Evolutionary conservation across 2,797 vertebrate species (phyloP), one percentile per base, ranked within the genome.

Genomic region (Crocidura indochinensis): DNA sequence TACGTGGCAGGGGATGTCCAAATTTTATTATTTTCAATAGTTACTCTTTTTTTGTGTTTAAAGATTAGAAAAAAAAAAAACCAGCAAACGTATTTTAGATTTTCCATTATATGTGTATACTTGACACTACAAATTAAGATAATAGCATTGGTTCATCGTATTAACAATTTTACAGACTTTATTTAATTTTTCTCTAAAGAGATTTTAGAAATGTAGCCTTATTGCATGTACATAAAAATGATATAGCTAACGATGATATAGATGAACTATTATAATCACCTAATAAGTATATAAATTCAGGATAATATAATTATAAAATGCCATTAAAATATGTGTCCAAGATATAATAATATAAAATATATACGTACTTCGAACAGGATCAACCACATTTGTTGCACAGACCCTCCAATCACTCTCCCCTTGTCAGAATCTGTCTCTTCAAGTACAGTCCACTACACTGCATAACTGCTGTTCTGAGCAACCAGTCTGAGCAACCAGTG

Each of bases 331-430:
- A 82, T 26, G 51, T 27, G 2, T 49, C 65, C 7, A 38, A 6
- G 6, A 2, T 31, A 31, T 11, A 67, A 29, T 8, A 88, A 14
- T 68, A 49, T 26, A 74, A 31, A 22, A 38, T n/a, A 20, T 19
- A 49, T 12, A 24, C 3, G 0, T 3, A 2, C 27, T 29, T 67
- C 46, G 51, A 44, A 56, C 47, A 64, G 0, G 0, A 10, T 76
- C 2, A 1, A 12, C 8, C 47, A 38, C 1, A 38, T 56, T 11
- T 68, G 2, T 65, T n/a, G 7, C 24, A 4, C 14, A 47, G 31
- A 29, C 64, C 10, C 67, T 74, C 0, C 8, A n/a, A 8, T 26
- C 49, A 19, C 14, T 78, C 27, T 73, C 7, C 20, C 4, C 38
- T n/a, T 17, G 3, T 26, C 24, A 26, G 7, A 20, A 26, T 68